Conservation (phyloP, 2,113 vertebrate species). For the Oplegnathus fasciatus region DNA sequence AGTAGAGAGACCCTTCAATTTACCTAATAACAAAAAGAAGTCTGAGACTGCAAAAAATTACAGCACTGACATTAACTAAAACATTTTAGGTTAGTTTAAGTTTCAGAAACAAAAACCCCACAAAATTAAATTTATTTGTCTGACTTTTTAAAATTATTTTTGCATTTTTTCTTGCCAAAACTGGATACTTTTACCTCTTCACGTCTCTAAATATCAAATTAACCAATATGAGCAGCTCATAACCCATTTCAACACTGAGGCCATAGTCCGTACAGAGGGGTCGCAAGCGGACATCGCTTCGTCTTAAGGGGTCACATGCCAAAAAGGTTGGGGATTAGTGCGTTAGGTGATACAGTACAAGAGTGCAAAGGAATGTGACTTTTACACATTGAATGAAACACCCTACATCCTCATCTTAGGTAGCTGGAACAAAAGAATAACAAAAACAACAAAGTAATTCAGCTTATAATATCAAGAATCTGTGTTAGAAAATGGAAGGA, state of each 20-base stretch:
- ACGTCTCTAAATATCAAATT: neutral
- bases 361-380: neutral
- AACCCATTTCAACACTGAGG: neutral
- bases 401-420: neutral
- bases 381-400: conserved; percentile 8
- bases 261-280: neutral
- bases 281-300: neutral
- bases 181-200: neutral
- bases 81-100: neutral
- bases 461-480: conserved; percentile 5
- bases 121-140: neutral
- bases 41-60: conserved; percentile 13
- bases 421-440: neutral
- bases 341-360: neutral
- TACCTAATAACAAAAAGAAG: conserved; percentile 7
- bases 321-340: neutral
- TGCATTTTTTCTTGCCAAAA: neutral
- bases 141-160: neutral
- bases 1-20: neutral
- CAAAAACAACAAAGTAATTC: conserved; percentile 8
- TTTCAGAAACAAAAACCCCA: too few relatives aligned
- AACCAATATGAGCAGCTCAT: neutral
- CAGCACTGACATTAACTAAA: neutral
- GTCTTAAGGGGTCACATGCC: neutral
- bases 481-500: conserved; percentile 6